Conservation (phyloP, 2,113 vertebrate species). For the Ceyx cyanopectus region DNA sequence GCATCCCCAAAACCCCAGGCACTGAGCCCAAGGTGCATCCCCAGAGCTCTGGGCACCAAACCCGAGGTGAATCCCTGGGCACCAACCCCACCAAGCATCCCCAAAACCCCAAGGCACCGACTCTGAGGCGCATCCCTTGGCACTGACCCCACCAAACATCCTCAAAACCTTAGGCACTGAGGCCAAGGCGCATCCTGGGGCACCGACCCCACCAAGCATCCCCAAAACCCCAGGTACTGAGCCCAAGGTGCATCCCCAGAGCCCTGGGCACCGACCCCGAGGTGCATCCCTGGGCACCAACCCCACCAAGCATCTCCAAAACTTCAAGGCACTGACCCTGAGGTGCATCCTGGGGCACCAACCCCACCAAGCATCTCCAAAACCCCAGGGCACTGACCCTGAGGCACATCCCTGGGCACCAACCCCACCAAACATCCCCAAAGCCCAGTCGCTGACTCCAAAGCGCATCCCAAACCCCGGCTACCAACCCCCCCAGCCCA, state of each 20-base stretch:
- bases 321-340: background rate
- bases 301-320: background rate
- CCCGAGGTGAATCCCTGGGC: background rate
- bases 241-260: background rate
- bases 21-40: background rate
- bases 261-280: background rate
- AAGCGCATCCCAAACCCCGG: background rate
- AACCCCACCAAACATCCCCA: background rate
- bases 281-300: background rate
- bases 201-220: background rate
- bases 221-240: background rate
- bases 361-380: background rate
- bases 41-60: background rate
- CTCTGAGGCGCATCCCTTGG: background rate
- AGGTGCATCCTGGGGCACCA: background rate
- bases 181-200: background rate
- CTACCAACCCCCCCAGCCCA: fast-evolving
- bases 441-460: background rate
- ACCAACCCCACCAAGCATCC: background rate
- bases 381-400: background rate
- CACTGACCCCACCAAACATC: background rate
- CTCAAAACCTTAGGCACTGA: background rate
- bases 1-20: background rate
- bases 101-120: background rate
- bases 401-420: background rate